A percentile compares a stretch with the other conserved stretches of the same genome.
These are phyloP conservation scores for Gortyna flavago DNA, from an alignment of 2,888 invertebrate species.

Conservation along the genomic window DNA sequence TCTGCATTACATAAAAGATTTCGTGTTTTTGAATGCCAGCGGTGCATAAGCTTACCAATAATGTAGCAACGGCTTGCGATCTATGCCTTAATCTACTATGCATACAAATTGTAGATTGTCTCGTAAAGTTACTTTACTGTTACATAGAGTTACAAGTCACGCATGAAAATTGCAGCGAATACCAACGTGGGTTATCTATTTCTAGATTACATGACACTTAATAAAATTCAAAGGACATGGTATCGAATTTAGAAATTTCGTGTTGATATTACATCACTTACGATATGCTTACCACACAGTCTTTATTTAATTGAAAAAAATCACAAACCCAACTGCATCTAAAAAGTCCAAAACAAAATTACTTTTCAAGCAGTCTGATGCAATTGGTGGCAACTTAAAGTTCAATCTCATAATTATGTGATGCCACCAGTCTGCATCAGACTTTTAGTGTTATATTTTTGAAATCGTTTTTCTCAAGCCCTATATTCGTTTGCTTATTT, in stretches of 20 bases:
- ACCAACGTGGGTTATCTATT: background rate
- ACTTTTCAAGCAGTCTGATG: background rate
- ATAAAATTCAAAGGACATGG: background rate
- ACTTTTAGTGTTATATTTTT: background rate
- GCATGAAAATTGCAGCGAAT: slow-evolving; percentile 39
- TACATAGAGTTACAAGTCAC: slow-evolving; percentile 13
- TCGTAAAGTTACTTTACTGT: slow-evolving; percentile 11
- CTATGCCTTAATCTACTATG: slow-evolving; percentile 4
- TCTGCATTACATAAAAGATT: slow-evolving; percentile 46
- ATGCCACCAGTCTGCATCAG: background rate
- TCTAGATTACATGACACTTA: background rate
- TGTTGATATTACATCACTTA: background rate
- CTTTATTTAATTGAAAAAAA: no score
- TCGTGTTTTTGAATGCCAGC: slow-evolving; percentile 32
- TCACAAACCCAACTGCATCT: background rate
- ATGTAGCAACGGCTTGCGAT: slow-evolving; percentile 24
- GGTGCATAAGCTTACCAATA: slow-evolving; percentile 5
- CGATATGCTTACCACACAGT: no score
- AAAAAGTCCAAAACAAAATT: background rate
- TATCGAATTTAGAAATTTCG: background rate
- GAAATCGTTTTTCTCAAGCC: background rate
- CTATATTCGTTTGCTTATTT: background rate
- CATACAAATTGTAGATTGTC: slow-evolving; percentile 44
- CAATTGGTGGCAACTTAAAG: background rate
- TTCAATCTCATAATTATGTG: background rate